phyloP scores from a whole-genome alignment of 2,113 vertebrate species.

The Microtus richardsoni region DNA sequence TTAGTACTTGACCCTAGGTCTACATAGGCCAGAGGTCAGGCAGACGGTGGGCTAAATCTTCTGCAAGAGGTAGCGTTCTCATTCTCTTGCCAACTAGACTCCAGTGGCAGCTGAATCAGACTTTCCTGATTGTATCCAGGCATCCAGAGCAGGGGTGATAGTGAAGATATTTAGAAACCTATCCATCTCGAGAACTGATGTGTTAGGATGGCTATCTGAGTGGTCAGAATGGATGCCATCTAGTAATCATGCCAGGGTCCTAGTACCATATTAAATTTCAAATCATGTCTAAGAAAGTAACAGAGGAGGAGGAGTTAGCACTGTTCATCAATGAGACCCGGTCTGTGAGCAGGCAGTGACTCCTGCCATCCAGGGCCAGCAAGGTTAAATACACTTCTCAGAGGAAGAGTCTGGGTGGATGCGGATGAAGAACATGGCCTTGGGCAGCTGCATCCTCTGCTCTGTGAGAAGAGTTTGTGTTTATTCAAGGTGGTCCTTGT shows the following conservation, averaged over 20 bases:
- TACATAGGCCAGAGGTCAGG: not conserved
- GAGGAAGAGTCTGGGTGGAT: not conserved
- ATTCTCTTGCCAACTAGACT: not conserved
- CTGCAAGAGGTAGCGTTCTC: not conserved
- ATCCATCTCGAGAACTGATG: not conserved
- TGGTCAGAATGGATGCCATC: not conserved
- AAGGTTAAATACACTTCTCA: not conserved
- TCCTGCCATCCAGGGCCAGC: fast-evolving
- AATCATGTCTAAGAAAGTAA: not conserved
- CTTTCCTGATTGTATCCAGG: not conserved
- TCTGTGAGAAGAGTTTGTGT: not conserved
- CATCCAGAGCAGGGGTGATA: not conserved
- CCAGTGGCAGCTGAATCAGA: not conserved
- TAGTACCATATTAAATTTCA: not conserved
- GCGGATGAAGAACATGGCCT: not conserved
- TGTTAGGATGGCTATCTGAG: not conserved
- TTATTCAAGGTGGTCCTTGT: not conserved
- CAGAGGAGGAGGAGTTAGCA: not conserved
- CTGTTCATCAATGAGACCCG: not conserved
- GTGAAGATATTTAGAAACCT: not conserved
- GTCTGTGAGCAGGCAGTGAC: not conserved
- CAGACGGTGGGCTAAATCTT: not conserved
- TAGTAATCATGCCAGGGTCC: not conserved
- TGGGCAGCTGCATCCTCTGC: not conserved
- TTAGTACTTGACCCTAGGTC: not conserved